phyloP scores from a whole-genome alignment of 2,113 vertebrate species.

The Megaceryle maxima region DNA sequence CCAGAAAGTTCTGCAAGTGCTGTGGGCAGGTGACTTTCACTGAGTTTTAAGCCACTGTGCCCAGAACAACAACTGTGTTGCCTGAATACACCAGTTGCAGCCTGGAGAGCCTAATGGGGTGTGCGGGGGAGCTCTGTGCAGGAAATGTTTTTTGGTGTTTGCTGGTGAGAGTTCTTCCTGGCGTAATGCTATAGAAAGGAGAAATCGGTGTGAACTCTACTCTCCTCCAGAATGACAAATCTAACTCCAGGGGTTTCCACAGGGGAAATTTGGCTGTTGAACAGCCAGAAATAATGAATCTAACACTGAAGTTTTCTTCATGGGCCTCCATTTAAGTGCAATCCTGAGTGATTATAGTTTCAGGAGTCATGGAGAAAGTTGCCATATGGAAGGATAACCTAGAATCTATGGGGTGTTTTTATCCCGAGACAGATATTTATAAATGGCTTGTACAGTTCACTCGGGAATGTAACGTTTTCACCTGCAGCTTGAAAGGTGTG shows the following conservation, averaged over 20 bases:
- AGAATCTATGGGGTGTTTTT: neutral
- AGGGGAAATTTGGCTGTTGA: neutral
- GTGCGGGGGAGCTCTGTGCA: neutral
- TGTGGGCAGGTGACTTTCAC: neutral
- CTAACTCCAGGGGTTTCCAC: neutral
- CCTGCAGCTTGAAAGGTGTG: slow-evolving; percentile 27
- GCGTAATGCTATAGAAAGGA: neutral
- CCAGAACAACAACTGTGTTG: neutral
- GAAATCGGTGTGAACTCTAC: neutral
- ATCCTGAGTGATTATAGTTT: neutral
- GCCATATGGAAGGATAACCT: neutral
- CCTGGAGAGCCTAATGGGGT: neutral
- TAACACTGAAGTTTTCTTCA: neutral
- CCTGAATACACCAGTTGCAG: neutral
- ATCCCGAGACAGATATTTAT: neutral
- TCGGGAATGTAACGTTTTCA: neutral
- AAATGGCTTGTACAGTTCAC: neutral
- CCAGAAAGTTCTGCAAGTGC: neutral
- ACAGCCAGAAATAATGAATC: neutral
- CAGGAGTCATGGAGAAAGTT: neutral
- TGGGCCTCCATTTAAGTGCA: neutral
- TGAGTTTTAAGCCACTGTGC: neutral
- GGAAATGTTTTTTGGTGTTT: neutral
- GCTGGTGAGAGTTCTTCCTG: neutral
- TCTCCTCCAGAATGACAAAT: neutral